Evolutionary conservation across 2,797 vertebrate species (phyloP), one percentile per base, ranked within the genome.

Genomic region (Harpagifer antarcticus): DNA sequence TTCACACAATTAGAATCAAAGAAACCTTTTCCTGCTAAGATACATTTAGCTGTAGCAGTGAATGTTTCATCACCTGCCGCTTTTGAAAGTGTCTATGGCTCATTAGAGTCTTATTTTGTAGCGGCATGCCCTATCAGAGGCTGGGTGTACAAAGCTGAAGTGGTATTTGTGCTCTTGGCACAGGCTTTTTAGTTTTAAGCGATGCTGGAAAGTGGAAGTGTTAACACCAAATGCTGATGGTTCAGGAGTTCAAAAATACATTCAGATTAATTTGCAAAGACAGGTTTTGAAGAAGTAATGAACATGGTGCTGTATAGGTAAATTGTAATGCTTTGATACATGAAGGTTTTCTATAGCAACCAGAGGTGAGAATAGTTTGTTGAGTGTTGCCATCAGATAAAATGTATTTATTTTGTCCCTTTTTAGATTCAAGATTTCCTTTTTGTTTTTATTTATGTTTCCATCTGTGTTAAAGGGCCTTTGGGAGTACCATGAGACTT

Each of bases 11-110:
- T 50, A 40, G 43, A 77, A 67, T 49, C 52, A 13, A 17, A 45
- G 60, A 70, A 78, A 62, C 52, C 44, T 17, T 65, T 72, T 72
- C 23, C 37, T 61, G 49, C 72, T 15, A 27, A 62, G 55, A 63
- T 11, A 12, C 59, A 23, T 57, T 75, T 47, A 66, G 58, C 17
- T 37, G 37, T 6, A 20, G 52, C 33, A 5, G 48, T 82, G 79
- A 85, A 77, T 74, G 62, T 76, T 75, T 80, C 78, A 79, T 89
- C 84, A 86, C 33, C 78, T 72, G 79, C 81, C 84, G 49, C 76
- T 82, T 37, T 75, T 81, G 64, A 43, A 74, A 48, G 64, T 58
- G 37, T 73, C 33, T 66, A 19, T 70, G 44, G 17, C 43, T 84
- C 60, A 72, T 85, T 81, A 63, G 44, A 63, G 74, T 59, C 65